Conservation (phyloP, 2,888 invertebrate genomes). For the Caenorhabditis sinica region DNA sequence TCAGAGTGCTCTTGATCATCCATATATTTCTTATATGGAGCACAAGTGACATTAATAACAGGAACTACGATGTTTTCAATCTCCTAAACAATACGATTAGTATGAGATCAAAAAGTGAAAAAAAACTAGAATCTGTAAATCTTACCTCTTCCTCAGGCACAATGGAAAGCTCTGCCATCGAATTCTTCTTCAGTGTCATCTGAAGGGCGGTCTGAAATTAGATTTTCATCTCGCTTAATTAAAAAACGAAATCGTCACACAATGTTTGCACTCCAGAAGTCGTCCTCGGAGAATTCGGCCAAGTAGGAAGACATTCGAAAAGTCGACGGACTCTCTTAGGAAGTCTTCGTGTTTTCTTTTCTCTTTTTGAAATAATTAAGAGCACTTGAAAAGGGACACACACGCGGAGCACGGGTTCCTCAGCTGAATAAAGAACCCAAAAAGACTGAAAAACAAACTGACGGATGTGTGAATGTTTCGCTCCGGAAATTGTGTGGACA, state of each 20-base stretch:
- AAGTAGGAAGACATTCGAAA: not conserved
- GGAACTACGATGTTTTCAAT: not conserved
- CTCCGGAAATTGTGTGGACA: conserved; percentile 48
- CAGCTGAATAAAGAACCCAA: conserved; percentile 20
- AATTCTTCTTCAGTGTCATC: not conserved
- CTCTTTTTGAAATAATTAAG: conserved; percentile 23
- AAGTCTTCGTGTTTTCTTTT: no score
- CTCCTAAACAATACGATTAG: no score
- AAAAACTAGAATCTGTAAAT: not conserved
- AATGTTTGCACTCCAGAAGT: conserved; percentile 1
- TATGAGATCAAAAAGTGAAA: not conserved
- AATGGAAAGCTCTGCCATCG: not conserved
- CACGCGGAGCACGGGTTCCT: conserved; percentile 17
- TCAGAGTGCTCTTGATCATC: no score
- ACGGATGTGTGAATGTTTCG: conserved; percentile 31
- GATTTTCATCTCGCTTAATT: conserved; percentile 10
- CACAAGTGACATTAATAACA: no score
- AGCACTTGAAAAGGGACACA: conserved; percentile 4
- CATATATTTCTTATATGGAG: no score
- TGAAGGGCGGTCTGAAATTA: conserved; percentile 24
- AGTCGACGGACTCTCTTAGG: not conserved
- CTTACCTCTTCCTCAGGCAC: not conserved
- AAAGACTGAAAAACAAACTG: conserved; percentile 41
- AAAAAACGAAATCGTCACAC: conserved; percentile 14
- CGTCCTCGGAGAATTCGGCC: not conserved